Evolutionary conservation across 2,113 vertebrate species (phyloP).

Genomic region (Vombatus ursinus): DNA sequence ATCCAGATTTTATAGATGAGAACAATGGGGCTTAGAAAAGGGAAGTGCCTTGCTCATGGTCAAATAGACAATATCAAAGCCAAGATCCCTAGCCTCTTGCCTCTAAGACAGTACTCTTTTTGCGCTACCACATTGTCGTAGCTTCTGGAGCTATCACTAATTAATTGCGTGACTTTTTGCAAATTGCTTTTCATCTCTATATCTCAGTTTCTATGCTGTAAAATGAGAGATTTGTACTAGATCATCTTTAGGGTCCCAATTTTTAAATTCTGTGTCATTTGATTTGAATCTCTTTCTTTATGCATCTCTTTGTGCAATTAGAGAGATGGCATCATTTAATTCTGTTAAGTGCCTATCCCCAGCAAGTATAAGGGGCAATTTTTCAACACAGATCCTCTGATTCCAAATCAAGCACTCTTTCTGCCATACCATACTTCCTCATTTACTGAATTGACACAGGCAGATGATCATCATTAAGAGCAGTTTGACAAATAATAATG

Average conservation of each 20-base stretch:
- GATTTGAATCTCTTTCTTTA: conserved; percentile 5
- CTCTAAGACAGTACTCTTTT: background rate
- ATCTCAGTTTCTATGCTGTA: background rate
- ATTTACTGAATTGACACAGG: background rate
- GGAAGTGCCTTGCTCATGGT: background rate
- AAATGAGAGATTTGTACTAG: background rate
- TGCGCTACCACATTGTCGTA: background rate
- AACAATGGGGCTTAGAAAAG: background rate
- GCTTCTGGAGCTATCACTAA: background rate
- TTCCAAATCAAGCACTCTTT: too few relatives aligned
- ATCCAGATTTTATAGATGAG: background rate
- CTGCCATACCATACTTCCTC: too few relatives aligned
- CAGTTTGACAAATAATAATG: background rate
- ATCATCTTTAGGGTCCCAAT: background rate
- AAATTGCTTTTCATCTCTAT: background rate
- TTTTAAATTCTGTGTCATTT: background rate
- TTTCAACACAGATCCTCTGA: too few relatives aligned
- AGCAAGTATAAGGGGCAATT: too few relatives aligned
- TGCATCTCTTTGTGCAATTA: too few relatives aligned
- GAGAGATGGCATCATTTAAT: too few relatives aligned
- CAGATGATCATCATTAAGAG: background rate
- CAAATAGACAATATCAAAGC: background rate
- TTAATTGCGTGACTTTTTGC: background rate
- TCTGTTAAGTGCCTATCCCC: too few relatives aligned
- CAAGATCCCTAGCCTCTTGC: background rate